phyloP scores from a whole-genome alignment of 1,140 invertebrate genomes.

The Leptopilina clavipes region DNA sequence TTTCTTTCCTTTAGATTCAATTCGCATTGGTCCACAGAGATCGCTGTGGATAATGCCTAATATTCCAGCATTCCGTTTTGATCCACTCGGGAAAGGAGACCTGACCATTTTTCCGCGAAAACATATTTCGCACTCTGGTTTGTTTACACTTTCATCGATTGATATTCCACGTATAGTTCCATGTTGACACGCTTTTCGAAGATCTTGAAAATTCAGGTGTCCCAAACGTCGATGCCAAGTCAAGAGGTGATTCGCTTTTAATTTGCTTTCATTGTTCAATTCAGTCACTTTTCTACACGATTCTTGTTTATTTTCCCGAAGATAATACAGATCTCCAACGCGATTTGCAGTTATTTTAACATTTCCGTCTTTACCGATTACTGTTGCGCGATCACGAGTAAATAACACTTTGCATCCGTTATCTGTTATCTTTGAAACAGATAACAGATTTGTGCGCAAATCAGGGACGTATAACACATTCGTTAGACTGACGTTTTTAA shows the following conservation, averaged over 20 bases:
- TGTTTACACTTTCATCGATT: neutral
- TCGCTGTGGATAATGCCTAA: neutral
- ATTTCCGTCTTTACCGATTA: neutral
- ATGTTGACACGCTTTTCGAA: neutral
- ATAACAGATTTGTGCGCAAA: neutral
- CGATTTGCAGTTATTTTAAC: neutral
- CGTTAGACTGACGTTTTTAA: neutral
- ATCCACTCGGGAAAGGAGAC: neutral
- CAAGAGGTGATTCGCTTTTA: neutral
- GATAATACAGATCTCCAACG: neutral
- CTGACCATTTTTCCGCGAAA: neutral
- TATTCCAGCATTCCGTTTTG: neutral
- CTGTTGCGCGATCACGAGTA: neutral
- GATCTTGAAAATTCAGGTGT: neutral
- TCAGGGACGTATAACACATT: neutral
- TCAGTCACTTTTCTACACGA: neutral
- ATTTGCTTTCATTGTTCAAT: neutral
- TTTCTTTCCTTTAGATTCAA: conserved; percentile 51
- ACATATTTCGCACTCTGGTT: neutral
- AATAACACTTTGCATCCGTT: neutral
- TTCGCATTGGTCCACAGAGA: neutral
- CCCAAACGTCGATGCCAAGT: neutral
- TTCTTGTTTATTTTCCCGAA: neutral
- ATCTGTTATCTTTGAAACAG: neutral
- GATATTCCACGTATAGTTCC: neutral